Percentiles rank a stretch among this genome's conserved stretches.
Evolutionary conservation across 2,888 invertebrate genomes (phyloP).

Genomic region (Volucella inanis): DNA sequence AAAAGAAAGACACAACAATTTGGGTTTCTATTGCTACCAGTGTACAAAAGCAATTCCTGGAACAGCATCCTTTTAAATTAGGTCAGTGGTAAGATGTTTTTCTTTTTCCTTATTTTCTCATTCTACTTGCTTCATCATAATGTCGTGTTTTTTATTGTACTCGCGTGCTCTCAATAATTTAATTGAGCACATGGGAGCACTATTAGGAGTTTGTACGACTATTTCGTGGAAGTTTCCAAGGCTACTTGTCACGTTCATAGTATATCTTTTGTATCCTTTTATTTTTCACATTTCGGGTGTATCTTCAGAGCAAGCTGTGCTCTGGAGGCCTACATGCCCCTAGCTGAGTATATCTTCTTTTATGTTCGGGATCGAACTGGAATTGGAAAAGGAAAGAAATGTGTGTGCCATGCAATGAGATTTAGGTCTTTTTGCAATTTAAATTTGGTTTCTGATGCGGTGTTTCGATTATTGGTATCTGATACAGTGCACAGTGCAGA

Average conservation of each 20-base stretch:
- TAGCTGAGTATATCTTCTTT: background rate
- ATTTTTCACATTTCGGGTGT: background rate
- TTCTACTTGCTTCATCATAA: background rate
- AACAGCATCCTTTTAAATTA: slow-evolving; percentile 37
- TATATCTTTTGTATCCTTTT: slow-evolving; percentile 23
- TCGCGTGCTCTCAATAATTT: slow-evolving; percentile 63
- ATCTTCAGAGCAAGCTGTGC: slow-evolving; percentile 8
- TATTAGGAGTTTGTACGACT: slow-evolving; percentile 51
- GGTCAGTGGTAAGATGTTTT: slow-evolving; percentile 23
- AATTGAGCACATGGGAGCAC: slow-evolving; percentile 62
- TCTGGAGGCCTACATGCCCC: slow-evolving; percentile 4
- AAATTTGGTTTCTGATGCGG: slow-evolving; percentile 60
- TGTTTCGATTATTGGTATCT: slow-evolving; percentile 65
- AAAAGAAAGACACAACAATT: slow-evolving; percentile 12
- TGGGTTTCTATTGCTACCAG: background rate
- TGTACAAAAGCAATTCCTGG: slow-evolving; percentile 1
- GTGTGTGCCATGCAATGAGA: slow-evolving; percentile 15
- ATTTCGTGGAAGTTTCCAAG: slow-evolving; percentile 5
- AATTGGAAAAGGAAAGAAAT: slow-evolving; percentile 9
- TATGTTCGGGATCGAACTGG: background rate
- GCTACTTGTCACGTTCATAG: slow-evolving; percentile 60
- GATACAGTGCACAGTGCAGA: slow-evolving; percentile 44
- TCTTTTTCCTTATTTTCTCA: background rate
- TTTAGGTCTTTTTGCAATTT: slow-evolving; percentile 61
- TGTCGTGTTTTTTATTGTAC: slow-evolving; percentile 18